A percentile compares a stretch with the other conserved stretches of the same genome.
These are phyloP conservation scores for Xylota segnis DNA, from an alignment of 2,888 invertebrate species.

Conservation along the genomic window DNA sequence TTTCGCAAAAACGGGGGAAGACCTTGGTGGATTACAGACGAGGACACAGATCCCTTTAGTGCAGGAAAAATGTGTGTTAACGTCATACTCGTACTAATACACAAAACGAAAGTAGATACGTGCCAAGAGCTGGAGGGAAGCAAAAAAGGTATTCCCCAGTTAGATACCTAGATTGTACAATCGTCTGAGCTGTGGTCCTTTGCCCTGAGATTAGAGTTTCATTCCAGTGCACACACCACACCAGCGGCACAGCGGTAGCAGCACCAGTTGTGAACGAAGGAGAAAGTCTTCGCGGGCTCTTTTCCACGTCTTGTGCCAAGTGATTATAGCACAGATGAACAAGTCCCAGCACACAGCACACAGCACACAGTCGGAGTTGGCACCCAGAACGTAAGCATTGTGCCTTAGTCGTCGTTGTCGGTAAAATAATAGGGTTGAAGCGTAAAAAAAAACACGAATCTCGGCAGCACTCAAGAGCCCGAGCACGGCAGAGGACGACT, in stretches of 20 bases:
- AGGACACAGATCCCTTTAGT: slow-evolving; percentile 54
- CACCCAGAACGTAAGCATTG: slow-evolving; percentile 48
- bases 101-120: slow-evolving; percentile 67
- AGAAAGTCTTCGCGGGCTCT: slow-evolving; percentile 69
- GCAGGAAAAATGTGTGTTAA: slow-evolving; percentile 61
- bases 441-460: slow-evolving; percentile 21
- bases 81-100: slow-evolving; percentile 72
- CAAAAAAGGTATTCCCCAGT: slow-evolving; percentile 28
- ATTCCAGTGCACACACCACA: slow-evolving; percentile 28
- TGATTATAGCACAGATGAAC: slow-evolving; percentile 60
- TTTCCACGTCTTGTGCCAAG: slow-evolving; percentile 57
- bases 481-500: slow-evolving; percentile 29
- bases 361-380: slow-evolving; percentile 8
- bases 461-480: slow-evolving; percentile 14
- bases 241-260: slow-evolving; percentile 4
- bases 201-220: slow-evolving; percentile 48
- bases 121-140: slow-evolving; percentile 52
- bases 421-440: slow-evolving; percentile 56
- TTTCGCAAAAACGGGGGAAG: slow-evolving; percentile 18
- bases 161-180: slow-evolving; percentile 27
- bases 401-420: slow-evolving; percentile 41
- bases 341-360: slow-evolving; percentile 21
- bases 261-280: slow-evolving; percentile 57
- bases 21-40: slow-evolving; percentile 57
- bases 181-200: slow-evolving; percentile 56